Percentiles rank a stretch among this genome's conserved stretches.
phyloP scores from a whole-genome alignment of 2,888 invertebrate species.

The Limnephilus marmoratus region DNA sequence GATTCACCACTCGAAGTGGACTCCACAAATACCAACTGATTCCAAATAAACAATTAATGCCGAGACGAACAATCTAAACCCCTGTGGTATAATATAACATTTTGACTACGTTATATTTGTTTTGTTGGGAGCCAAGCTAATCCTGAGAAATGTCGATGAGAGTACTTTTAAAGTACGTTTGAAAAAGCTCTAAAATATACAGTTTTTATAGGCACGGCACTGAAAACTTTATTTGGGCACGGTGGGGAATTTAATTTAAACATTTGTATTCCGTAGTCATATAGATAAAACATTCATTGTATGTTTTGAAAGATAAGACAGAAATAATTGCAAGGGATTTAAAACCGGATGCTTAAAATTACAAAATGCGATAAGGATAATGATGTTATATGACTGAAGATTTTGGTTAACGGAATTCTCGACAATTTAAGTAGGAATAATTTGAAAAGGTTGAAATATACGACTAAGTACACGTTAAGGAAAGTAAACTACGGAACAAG shows the following conservation, averaged over 20 bases:
- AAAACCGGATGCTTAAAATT: background rate
- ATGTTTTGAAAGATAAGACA: background rate
- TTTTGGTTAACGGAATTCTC: background rate
- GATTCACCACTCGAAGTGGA: background rate
- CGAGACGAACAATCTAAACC: background rate
- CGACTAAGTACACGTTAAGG: background rate
- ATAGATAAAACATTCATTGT: background rate
- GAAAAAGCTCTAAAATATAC: background rate
- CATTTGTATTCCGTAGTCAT: background rate
- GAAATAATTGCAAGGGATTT: background rate
- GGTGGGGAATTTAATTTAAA: background rate
- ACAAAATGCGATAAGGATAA: background rate
- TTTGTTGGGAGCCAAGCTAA: background rate
- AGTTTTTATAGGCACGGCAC: background rate
- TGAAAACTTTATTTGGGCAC: background rate
- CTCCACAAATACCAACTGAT: background rate
- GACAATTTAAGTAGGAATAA: background rate
- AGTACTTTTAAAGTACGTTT: background rate
- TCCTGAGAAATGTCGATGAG: background rate
- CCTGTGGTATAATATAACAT: background rate
- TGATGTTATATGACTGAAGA: background rate
- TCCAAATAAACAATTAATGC: background rate
- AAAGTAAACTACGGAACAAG: too few relatives aligned
- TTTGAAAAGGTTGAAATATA: background rate
- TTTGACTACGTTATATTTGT: background rate